Conservation (phyloP, 2,797 vertebrate species). For the Bryconaethiops microstoma region DNA sequence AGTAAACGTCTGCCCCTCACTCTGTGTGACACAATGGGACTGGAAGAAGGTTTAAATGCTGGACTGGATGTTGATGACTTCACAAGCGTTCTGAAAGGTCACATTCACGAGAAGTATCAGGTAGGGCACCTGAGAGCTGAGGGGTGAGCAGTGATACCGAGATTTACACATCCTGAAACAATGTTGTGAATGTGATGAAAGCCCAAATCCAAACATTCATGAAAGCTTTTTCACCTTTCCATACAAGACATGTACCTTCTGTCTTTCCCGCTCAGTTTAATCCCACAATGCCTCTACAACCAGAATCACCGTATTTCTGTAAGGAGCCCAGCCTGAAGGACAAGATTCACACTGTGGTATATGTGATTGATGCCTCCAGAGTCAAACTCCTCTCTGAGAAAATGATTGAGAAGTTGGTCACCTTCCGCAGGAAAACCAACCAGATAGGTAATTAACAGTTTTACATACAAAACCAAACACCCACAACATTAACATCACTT, state of each 20-base stretch:
- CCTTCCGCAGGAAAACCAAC: conserved; percentile 68
- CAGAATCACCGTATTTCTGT: conserved; percentile 53
- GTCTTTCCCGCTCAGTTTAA: conserved; percentile 63
- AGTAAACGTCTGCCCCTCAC: conserved; percentile 63
- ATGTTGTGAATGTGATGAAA: neutral
- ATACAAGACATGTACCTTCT: neutral
- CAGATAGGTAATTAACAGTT: conserved; percentile 62
- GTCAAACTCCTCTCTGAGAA: conserved; percentile 63
- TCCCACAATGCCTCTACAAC: conserved; percentile 52
- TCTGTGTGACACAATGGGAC: conserved; percentile 78
- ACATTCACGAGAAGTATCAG: conserved; percentile 69
- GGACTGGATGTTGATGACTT: conserved; percentile 73
- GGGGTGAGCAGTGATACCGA: neutral
- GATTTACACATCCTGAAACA: neutral
- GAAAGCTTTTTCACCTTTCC: neutral
- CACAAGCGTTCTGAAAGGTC: conserved; percentile 69
- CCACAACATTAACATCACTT: too few species aligned
- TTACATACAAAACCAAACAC: too few species aligned
- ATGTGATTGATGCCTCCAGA: conserved; percentile 67
- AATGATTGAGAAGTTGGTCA: conserved; percentile 64
- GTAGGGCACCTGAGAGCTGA: conserved; percentile 29
- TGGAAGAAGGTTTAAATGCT: conserved; percentile 65
- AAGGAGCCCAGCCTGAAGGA: conserved; percentile 60
- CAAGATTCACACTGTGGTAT: conserved; percentile 70
- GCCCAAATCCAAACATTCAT: neutral